Conservation (phyloP, 2,888 invertebrate genomes). For the Ochropleura leucogaster region DNA sequence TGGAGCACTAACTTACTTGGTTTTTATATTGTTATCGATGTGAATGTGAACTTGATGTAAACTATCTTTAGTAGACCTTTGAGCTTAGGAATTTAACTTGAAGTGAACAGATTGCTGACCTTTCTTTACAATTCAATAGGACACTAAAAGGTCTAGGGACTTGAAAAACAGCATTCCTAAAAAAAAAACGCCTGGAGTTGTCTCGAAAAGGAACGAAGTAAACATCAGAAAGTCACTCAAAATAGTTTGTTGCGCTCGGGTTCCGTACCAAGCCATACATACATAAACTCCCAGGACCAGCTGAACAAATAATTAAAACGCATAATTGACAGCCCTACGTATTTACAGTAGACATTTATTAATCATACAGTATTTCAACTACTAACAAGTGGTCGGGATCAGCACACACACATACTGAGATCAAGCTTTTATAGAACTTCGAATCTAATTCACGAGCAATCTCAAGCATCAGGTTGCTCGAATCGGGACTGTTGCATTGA, state of each 20-base stretch:
- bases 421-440: neutral
- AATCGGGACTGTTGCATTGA: neutral
- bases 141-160: neutral
- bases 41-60: neutral
- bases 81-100: neutral
- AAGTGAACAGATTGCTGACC: neutral
- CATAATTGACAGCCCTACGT: constrained; percentile 62
- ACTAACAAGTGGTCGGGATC: neutral
- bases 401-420: neutral
- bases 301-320: constrained; percentile 58
- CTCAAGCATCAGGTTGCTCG: neutral
- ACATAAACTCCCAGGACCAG: constrained; percentile 40
- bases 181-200: neutral
- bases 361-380: constrained; percentile 4
- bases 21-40: neutral
- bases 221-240: constrained; percentile 1
- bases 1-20: neutral
- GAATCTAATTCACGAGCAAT: too few relatives aligned
- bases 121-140: neutral
- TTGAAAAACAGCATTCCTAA: neutral
- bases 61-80: neutral
- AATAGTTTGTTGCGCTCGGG: constrained; percentile 33
- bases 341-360: constrained; percentile 38
- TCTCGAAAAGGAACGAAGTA: neutral
- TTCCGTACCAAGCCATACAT: constrained; percentile 18